These are phyloP conservation scores for Pycnonotus jocosus DNA, from an alignment of 2,113 vertebrate species.

Conservation along the genomic window DNA sequence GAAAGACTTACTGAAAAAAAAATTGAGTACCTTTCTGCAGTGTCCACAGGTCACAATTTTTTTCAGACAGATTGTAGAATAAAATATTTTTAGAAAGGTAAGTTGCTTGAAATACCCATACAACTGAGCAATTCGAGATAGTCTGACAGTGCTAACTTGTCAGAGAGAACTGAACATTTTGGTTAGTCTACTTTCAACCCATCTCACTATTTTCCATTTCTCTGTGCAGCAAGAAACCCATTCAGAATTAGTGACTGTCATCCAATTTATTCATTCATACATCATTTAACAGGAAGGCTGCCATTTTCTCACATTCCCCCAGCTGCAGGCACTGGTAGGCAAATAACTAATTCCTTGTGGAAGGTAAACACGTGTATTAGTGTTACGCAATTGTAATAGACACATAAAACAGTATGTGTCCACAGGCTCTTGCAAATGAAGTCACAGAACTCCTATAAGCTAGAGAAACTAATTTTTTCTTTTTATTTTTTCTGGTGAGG, in stretches of 20 bases:
- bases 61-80: background rate
- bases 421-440: background rate
- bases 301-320: background rate
- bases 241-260: background rate
- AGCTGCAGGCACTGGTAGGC: background rate
- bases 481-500: background rate
- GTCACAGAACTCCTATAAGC: background rate
- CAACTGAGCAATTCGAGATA: background rate
- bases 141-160: background rate
- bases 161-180: background rate
- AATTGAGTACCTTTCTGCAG: background rate
- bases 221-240: background rate
- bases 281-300: background rate
- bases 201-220: background rate
- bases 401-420: background rate
- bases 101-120: background rate
- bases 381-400: background rate
- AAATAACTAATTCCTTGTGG: background rate
- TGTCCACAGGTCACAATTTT: background rate
- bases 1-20: background rate
- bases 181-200: background rate
- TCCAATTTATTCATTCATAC: background rate
- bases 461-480: background rate
- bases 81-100: background rate
- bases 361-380: background rate